phyloP scores from a whole-genome alignment of 1,140 invertebrate species.

The Hyles vespertilio region DNA sequence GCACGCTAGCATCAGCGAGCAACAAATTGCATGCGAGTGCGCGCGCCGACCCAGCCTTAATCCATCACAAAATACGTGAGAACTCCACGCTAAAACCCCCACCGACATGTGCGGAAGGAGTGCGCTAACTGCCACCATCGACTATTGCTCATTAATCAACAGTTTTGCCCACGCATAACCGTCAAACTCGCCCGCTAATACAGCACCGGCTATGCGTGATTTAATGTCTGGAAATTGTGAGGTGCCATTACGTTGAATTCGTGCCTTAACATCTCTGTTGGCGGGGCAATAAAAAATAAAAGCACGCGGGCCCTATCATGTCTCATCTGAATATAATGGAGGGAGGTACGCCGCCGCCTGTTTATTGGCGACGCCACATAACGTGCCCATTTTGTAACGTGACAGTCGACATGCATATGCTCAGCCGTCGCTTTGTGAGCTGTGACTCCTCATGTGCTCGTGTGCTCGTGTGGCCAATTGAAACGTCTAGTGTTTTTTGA shows the following conservation, averaged over 20 bases:
- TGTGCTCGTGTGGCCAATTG: too few species aligned
- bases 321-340: conserved; percentile 63
- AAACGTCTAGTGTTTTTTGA: too few species aligned
- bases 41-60: conserved; percentile 1
- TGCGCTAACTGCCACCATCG: conserved; percentile 15
- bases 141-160: conserved; percentile 37
- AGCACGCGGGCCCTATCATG: conserved; percentile 31
- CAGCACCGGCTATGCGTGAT: too few species aligned
- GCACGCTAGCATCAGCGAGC: not conserved
- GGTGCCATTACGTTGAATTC: not conserved
- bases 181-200: not conserved
- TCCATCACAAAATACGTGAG: conserved; percentile 7
- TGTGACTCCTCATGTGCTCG: too few species aligned
- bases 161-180: not conserved
- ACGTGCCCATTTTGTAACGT: conserved; percentile 15
- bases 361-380: conserved; percentile 42
- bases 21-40: conserved; percentile 7
- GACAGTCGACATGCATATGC: conserved; percentile 1
- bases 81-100: not conserved
- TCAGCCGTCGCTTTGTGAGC: too few species aligned
- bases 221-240: too few species aligned
- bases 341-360: conserved; percentile 33
- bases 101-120: conserved; percentile 6
- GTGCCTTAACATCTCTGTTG: conserved; percentile 3
- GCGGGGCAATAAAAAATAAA: conserved; percentile 26